phyloP scores from a whole-genome alignment of 1,140 invertebrate species.

The Drosophila triauraria region DNA sequence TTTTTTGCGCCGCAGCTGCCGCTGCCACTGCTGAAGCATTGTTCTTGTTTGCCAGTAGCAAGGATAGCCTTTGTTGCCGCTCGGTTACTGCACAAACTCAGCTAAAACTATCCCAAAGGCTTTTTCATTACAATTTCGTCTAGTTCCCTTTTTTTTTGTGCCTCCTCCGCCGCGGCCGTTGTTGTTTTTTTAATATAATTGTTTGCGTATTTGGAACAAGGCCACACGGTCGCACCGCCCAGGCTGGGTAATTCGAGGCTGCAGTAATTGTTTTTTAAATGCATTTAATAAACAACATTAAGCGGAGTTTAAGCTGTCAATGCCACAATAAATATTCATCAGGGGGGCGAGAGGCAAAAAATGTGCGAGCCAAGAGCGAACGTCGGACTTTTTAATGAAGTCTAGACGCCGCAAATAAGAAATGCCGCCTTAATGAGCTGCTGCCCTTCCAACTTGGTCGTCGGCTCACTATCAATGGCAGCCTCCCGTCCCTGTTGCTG shows the following conservation, averaged over 20 bases:
- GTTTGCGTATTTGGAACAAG: slow-evolving; percentile 74
- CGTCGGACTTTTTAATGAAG: slow-evolving; percentile 67
- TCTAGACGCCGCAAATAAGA: slow-evolving; percentile 67
- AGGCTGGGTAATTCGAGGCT: slow-evolving; percentile 20
- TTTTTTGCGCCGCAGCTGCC: slow-evolving; percentile 50
- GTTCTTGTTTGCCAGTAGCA: slow-evolving; percentile 42
- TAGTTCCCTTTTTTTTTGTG: slow-evolving; percentile 15
- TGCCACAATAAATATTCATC: slow-evolving; percentile 69
- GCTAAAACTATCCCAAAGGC: slow-evolving; percentile 75
- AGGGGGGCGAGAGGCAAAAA: slow-evolving; percentile 4
- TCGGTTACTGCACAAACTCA: slow-evolving; percentile 55
- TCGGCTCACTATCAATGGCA: slow-evolving; percentile 59
- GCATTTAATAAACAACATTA: slow-evolving; percentile 55
- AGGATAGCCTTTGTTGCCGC: slow-evolving; percentile 61
- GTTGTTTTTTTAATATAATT: slow-evolving; percentile 65
- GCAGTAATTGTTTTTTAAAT: slow-evolving; percentile 71
- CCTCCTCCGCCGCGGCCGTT: slow-evolving; percentile 1
- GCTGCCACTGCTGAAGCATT: slow-evolving; percentile 22
- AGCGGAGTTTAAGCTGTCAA: slow-evolving; percentile 68
- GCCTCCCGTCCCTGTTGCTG: slow-evolving; percentile 29
- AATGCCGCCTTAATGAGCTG: slow-evolving; percentile 59
- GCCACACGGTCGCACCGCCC: slow-evolving; percentile 20
- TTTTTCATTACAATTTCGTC: slow-evolving; percentile 77
- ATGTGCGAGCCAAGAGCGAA: slow-evolving; percentile 19
- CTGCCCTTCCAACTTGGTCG: slow-evolving; percentile 33